Percentiles rank a stretch among this genome's conserved stretches.
Conservation (phyloP, 2,113 vertebrate species). For the Balaenoptera acutorostrata region DNA sequence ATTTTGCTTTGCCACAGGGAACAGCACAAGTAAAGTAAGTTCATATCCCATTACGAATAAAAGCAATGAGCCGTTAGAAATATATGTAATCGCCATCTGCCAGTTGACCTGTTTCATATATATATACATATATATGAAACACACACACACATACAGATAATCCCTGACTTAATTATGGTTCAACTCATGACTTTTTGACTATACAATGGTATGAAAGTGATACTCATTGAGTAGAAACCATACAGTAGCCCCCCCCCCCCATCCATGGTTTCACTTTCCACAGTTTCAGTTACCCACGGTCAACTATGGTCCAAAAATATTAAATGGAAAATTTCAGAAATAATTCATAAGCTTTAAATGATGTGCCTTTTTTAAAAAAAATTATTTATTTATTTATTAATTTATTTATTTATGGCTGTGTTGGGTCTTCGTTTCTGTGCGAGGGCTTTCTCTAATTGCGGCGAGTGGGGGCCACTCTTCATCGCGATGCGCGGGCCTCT, state of each 20-base stretch:
- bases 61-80: not conserved
- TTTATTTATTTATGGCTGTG: no score
- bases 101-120: not conserved
- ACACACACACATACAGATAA: not conserved
- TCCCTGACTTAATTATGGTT: not conserved
- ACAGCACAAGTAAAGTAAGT: not conserved
- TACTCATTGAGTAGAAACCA: not conserved
- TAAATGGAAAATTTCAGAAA: not conserved
- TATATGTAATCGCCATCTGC: not conserved
- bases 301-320: not conserved
- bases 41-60: not conserved
- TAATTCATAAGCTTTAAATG: not conserved
- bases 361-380: no score
- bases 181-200: not conserved
- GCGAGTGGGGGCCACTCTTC: no score
- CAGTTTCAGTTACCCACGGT: not conserved
- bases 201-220: no score
- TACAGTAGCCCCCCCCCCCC: not conserved
- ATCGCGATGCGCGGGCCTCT: no score
- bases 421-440: no score
- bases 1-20: not conserved
- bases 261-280: not conserved
- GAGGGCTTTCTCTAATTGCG: no score
- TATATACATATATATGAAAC: not conserved
- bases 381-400: no score